Evolutionary conservation across 2,888 invertebrate species (phyloP), one percentile per base, ranked within the genome.

Genomic region (Aspidiotus rigidus): DNA sequence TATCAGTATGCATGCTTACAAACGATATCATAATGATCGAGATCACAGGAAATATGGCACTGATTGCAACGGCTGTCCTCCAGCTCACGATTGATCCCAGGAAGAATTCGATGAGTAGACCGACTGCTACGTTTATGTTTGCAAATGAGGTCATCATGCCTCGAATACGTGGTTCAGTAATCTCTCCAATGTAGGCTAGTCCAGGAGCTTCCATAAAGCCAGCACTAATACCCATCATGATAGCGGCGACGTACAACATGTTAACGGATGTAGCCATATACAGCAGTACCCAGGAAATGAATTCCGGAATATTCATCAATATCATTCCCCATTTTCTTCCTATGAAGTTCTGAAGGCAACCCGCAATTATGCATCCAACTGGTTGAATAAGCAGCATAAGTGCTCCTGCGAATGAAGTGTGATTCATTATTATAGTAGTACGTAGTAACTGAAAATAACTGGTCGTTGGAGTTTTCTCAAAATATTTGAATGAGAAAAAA

Each of bases 81-180:
- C 89, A 90, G 72, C 82, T 80, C 71, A 87, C 78, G 53, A 88
- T 78, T 10, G 86, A 83, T 0, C 89, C 89, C 69, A 89, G 79
- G 10, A 89, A 70, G 78, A 89, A 87, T 77, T 89, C 88, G 0
- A 85, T 82, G 75, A 90, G 85, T 39, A 89, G 82, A 1, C 90
- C 90, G 2, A 85, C 78, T 70, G 88, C 88, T 73, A 89, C 85
- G 73, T 87, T 83, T 78, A 88, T 84, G 0, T 87, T 85, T 71
- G 89, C 87, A 39, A 88, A 85, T 6, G 89, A 88, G 0, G 69
- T 60, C 28, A 71, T 88, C 81, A 1, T 5, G 28, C 71, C 71
- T 11, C 71, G 59, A 8, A 71, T 60, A 39, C 61, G 39, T 2
- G 83, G 81, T 72, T 84, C 81, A 73, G 83, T 82, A 49, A 84